Conservation (phyloP, 1,140 invertebrate genomes). For the Psilanteris sp. region DNA sequence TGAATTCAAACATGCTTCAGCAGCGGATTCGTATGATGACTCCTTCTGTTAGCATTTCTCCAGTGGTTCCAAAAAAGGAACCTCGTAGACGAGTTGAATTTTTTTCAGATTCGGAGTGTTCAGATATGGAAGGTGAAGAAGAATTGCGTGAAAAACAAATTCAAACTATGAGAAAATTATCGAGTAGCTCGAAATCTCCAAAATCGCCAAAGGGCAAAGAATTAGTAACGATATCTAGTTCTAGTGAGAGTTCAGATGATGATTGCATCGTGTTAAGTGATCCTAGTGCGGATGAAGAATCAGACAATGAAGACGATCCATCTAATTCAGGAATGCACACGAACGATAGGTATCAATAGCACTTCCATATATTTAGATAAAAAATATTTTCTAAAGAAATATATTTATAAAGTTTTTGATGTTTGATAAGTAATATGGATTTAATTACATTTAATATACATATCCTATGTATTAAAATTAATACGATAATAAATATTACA, state of each 20-base stretch:
- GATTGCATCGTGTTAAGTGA: conserved; percentile 90
- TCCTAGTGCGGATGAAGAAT: conserved; percentile 83
- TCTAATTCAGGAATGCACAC: conserved; percentile 88
- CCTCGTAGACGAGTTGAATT: conserved; percentile 73
- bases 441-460: too few species aligned
- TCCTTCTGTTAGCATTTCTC: conserved; percentile 79
- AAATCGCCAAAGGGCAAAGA: conserved; percentile 78
- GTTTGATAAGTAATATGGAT: too few species aligned
- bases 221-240: conserved; percentile 84
- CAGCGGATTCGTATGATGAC: conserved; percentile 80
- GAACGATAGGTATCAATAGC: conserved; percentile 91
- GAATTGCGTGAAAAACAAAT: conserved; percentile 71
- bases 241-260: conserved; percentile 85
- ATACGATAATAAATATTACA: too few species aligned
- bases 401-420: too few species aligned
- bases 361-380: too few species aligned
- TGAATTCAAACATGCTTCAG: conserved; percentile 72
- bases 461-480: too few species aligned
- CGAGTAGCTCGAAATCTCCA: conserved; percentile 70
- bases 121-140: conserved; percentile 75
- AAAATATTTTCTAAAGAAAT: too few species aligned
- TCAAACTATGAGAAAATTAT: conserved; percentile 68
- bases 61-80: conserved; percentile 78
- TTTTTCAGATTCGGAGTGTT: conserved; percentile 76
- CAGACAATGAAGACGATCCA: conserved; percentile 83